Conservation (phyloP, 2,113 vertebrate species). For the Phasianus colchicus region DNA sequence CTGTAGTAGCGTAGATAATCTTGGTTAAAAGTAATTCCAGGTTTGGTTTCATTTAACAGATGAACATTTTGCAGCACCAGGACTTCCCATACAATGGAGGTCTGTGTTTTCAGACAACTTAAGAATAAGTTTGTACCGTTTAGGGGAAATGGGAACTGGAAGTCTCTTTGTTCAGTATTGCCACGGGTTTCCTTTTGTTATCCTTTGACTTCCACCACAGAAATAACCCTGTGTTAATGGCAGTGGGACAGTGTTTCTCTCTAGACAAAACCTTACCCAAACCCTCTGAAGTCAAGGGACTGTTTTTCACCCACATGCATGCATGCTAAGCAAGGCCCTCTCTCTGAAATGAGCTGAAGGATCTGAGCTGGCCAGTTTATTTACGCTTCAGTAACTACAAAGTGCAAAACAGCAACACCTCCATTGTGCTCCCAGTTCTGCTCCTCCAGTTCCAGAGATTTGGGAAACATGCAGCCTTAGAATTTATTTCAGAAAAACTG, state of each 20-base stretch:
- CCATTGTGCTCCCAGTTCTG: background rate
- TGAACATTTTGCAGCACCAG: background rate
- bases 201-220: background rate
- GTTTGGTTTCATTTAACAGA: background rate
- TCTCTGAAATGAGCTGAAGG: background rate
- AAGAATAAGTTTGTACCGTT: background rate
- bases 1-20: background rate
- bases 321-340: background rate
- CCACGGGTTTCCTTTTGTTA: background rate
- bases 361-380: background rate
- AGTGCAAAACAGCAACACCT: background rate
- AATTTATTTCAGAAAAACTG: slow-evolving; percentile 2
- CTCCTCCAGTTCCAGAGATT: background rate
- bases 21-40: background rate
- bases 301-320: background rate
- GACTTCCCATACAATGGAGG: background rate
- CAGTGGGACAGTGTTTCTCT: background rate
- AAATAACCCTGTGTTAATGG: background rate
- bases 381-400: background rate
- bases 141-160: background rate
- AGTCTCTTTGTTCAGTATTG: background rate
- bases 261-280: background rate
- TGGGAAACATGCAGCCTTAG: background rate
- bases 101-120: background rate
- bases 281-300: background rate